These are phyloP conservation scores for Helobdella robusta DNA, from an alignment of 2,888 invertebrate genomes.

Conservation along the genomic window DNA sequence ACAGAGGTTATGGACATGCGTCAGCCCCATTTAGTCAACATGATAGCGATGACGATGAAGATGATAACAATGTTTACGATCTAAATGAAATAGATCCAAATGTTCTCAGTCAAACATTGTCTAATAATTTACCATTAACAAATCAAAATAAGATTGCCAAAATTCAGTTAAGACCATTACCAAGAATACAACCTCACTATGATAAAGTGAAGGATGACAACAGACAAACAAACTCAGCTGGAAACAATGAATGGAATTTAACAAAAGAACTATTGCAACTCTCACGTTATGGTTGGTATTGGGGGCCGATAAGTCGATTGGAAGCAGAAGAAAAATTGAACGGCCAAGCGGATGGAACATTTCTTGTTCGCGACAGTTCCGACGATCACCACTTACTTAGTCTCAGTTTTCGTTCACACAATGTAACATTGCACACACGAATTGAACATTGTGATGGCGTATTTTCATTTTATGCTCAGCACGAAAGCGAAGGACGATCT, in stretches of 20 bases:
- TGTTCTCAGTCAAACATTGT: too few species aligned
- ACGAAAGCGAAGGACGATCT: slow-evolving; percentile 47
- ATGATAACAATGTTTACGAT: too few species aligned
- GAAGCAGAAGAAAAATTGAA: slow-evolving; percentile 82
- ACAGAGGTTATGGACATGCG: too few species aligned
- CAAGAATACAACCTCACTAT: too few species aligned
- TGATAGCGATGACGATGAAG: too few species aligned
- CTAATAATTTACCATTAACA: too few species aligned
- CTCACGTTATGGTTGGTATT: slow-evolving; percentile 43
- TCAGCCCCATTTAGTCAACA: too few species aligned
- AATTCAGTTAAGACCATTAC: too few species aligned
- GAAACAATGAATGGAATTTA: slow-evolving; percentile 44
- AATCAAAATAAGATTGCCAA: too few species aligned
- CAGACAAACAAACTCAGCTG: too few species aligned
- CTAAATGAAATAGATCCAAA: too few species aligned
- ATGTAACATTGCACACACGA: slow-evolving; percentile 64
- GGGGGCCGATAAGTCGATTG: slow-evolving; percentile 55
- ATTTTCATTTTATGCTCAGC: slow-evolving; percentile 52
- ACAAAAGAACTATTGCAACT: slow-evolving; percentile 51
- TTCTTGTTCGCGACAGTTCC: slow-evolving; percentile 80
- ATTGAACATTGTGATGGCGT: slow-evolving; percentile 63
- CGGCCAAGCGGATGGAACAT: slow-evolving; percentile 86
- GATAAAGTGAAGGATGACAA: too few species aligned
- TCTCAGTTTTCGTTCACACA: slow-evolving; percentile 62
- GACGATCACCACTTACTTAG: slow-evolving; percentile 63